phyloP scores from a whole-genome alignment of 2,113 vertebrate species.

The Isichthys henryi region DNA sequence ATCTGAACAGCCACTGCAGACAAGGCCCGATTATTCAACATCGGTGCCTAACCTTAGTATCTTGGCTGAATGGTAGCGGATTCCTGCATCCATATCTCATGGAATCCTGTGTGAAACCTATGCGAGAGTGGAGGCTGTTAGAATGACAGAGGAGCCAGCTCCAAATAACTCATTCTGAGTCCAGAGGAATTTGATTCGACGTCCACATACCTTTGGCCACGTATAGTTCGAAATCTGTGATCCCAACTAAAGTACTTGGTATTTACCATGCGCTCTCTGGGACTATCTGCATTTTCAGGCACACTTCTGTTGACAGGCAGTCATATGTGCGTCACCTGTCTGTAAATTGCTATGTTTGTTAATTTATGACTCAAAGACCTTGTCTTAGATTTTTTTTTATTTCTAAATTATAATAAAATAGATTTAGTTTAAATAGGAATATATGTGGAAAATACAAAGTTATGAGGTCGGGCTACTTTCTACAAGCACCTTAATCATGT shows the following conservation, averaged over 20 bases:
- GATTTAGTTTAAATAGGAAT: conserved; percentile 10
- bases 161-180: background rate
- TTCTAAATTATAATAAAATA: conserved; percentile 16
- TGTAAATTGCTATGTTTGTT: conserved; percentile 19
- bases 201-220: background rate
- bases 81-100: background rate
- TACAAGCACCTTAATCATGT: conserved; percentile 20
- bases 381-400: conserved; percentile 16
- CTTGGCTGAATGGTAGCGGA: background rate
- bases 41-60: background rate
- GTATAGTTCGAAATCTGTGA: background rate
- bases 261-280: background rate
- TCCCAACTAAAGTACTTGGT: conserved; percentile 47
- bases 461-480: conserved; percentile 8
- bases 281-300: background rate
- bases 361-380: conserved; percentile 20
- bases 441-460: conserved; percentile 8
- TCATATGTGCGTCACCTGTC: background rate
- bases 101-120: background rate
- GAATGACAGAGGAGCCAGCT: background rate
- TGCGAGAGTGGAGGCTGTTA: background rate
- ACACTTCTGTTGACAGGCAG: background rate
- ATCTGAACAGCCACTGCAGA: background rate
- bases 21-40: background rate
- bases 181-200: background rate